Evolutionary conservation across 2,888 invertebrate genomes (phyloP), one percentile per base, ranked within the genome.

Genomic region (Catonia carolina): DNA sequence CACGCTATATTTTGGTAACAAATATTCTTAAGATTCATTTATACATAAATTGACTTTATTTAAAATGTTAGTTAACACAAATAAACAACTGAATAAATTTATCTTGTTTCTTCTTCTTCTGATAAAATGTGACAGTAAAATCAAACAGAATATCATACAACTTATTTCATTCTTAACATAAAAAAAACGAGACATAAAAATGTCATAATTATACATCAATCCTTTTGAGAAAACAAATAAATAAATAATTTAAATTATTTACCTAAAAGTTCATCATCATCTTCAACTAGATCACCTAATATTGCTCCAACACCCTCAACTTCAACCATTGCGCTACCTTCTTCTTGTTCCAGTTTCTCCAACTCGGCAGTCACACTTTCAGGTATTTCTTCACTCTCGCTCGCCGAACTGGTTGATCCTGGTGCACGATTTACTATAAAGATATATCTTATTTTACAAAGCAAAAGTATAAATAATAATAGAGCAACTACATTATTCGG

Each of bases 261-360:
- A 77, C 80, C 79, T 22, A 92, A 76, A 39, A 93, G 77, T 67
- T 91, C 91, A 66, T 89, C 89, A 68, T 93, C 92, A 63, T 91
- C 91, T 54, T 89, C 87, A 3, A 85, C 89, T 42, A 91, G 76
- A 15, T 89, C 89, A 39, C 86, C 88, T 37, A 91, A 76, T 68
- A 91, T 86, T 70, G 89, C 88, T 62, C 84, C 82, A 55, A 89
- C 88, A 36, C 80, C 80, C 70, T 82, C 83, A 50, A 79, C 75
- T 69, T 81, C 82, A 2, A 74, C 78, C 69, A 77, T 74, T 35
- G 59, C 61, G 23, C 66, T 67, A 42, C 78, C 81, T 57, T 79
- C 80, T 70, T 85, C 84, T 65, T 83, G 80, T 67, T 85, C 85
- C 17, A 84, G 69, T 67, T 84, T 84, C 66, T 84, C 84, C 33